Conservation (phyloP, 1,140 invertebrate species). For the Caligus rogercresseyi region DNA sequence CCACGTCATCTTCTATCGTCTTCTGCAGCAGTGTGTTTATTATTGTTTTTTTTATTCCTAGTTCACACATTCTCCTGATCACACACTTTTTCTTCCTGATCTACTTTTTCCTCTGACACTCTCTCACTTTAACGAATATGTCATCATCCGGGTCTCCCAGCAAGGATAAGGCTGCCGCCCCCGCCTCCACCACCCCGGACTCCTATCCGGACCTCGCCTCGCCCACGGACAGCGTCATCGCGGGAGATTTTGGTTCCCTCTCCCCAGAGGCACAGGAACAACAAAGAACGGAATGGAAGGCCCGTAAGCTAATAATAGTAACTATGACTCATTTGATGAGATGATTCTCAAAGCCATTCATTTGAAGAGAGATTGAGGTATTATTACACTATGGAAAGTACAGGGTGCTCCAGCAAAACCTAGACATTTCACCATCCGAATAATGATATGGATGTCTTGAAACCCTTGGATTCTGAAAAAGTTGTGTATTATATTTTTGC, state of each 20-base stretch:
- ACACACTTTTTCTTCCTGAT: too few relatives aligned
- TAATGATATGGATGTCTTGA: too few relatives aligned
- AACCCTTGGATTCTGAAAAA: too few relatives aligned
- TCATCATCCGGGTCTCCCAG: neutral
- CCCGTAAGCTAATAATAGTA: neutral
- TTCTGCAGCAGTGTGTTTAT: too few relatives aligned
- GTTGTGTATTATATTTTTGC: too few relatives aligned
- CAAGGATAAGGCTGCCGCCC: neutral
- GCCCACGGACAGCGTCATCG: constrained; percentile 16
- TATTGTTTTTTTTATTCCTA: neutral
- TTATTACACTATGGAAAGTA: too few relatives aligned
- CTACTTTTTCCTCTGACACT: too few relatives aligned
- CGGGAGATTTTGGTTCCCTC: constrained; percentile 11
- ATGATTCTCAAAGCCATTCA: too few relatives aligned
- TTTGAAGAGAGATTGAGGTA: too few relatives aligned
- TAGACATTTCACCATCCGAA: too few relatives aligned
- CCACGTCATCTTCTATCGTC: neutral
- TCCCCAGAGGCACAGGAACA: constrained; percentile 12
- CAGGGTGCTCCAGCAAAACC: too few relatives aligned
- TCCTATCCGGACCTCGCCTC: neutral
- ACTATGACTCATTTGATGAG: too few relatives aligned
- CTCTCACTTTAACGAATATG: neutral
- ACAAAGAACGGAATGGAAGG: constrained; percentile 15
- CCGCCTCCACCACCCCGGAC: neutral
- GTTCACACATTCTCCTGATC: neutral